Evolutionary conservation across 2,797 vertebrate species (phyloP), one percentile per base, ranked within the genome.

Genomic region (Hydrophis major): DNA sequence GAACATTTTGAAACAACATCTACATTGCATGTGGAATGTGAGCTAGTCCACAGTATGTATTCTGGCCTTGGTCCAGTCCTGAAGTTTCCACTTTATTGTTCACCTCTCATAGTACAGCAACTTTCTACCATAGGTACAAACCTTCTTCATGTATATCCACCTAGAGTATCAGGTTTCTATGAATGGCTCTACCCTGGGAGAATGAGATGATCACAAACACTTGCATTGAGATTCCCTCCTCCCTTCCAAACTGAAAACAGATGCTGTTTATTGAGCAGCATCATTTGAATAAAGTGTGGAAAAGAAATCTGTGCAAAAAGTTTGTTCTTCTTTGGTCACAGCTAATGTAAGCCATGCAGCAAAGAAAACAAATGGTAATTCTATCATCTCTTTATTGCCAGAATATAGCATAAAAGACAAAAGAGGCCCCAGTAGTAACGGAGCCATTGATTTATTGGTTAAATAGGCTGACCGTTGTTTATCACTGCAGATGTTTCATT

Each of bases 201-300:
- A 90, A 92, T 90, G 86, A 90, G 91, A 88, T 92, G 93, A 94
- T 92, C 93, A 37, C 93, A 92, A 94, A 92, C 88, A 88, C 55
- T 92, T 88, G 63, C 91, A 92, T 57, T 63, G 27, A 87, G 78
- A 13, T 47, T 56, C 63, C 89, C 91, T 87, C 91, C 93, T 92
- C 89, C 55, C 91, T 91, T 55, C 88, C 86, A 94, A 94, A 92
- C 91, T 47, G 32, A 94, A 94, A 94, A 94, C 91, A 93, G 93
- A 92, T 94, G 93, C 91, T 94, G 91, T 92, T 92, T 90, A 90
- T 94, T 92, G 93, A 90, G 87, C 90, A 91, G 93, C 93, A 93
- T 91, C 90, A 86, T 93, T 93, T 89, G 90, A 93, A 91, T 93
- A 93, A 91, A 93, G 93, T 91, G 90, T 91, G 57, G 93, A 93